These are phyloP conservation scores for Datnioides undecimradiatus DNA, from an alignment of 2,113 vertebrate species.

Conservation along the genomic window DNA sequence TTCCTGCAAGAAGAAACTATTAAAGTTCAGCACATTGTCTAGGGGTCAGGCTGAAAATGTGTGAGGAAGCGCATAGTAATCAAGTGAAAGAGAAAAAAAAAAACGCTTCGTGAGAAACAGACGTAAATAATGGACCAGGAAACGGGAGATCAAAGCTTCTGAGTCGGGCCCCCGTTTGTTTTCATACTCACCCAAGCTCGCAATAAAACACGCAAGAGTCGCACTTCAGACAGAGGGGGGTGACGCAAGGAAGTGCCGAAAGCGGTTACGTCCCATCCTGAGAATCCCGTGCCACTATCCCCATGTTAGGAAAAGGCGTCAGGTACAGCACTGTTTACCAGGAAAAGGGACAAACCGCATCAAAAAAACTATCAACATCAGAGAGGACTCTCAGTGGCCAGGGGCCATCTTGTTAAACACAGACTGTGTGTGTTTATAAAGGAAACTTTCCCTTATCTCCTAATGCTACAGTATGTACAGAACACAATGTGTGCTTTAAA, in stretches of 20 bases:
- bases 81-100: constrained; percentile 78
- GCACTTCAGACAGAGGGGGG: constrained; percentile 72
- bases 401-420: constrained; percentile 71
- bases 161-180: constrained; percentile 83
- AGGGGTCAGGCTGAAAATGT: constrained; percentile 73
- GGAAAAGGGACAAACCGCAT: constrained; percentile 78
- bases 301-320: constrained; percentile 75
- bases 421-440: constrained; percentile 70
- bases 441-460: constrained; percentile 48
- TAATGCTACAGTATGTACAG: constrained; percentile 23
- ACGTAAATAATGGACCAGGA: constrained; percentile 87
- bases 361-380: constrained; percentile 69
- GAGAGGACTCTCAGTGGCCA: constrained; percentile 54
- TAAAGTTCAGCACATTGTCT: constrained; percentile 77
- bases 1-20: constrained; percentile 82
- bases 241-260: constrained; percentile 82
- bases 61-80: constrained; percentile 83
- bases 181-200: constrained; percentile 79
- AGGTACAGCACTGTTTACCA: constrained; percentile 83
- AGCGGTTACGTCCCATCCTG: constrained; percentile 83
- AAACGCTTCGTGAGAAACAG: constrained; percentile 84
- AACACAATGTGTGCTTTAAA: constrained; percentile 51
- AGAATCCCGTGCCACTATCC: constrained; percentile 81
- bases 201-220: constrained; percentile 84
- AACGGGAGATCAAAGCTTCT: constrained; percentile 85